Percentiles rank a stretch among this genome's conserved stretches.
These are phyloP conservation scores for Conus ventricosus DNA, from an alignment of 1,140 invertebrate species.

Conservation along the genomic window DNA sequence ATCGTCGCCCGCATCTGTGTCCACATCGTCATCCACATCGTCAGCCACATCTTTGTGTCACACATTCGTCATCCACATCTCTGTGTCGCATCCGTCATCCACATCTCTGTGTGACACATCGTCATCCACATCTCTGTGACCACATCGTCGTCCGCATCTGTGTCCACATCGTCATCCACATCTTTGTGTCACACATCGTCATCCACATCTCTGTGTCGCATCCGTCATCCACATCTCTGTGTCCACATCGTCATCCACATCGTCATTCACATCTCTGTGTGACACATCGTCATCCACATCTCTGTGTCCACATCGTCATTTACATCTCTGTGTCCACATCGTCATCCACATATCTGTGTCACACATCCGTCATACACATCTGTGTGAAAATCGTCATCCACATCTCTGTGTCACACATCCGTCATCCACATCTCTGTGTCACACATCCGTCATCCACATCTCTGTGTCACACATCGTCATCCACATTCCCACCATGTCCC, in stretches of 20 bases:
- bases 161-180: background rate
- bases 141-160: slow-evolving; percentile 14
- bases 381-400: background rate
- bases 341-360: too few relatives aligned
- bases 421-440: background rate
- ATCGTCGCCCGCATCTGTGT: too few relatives aligned
- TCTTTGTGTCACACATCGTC: too few relatives aligned
- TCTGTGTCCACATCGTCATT: too few relatives aligned
- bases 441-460: too few relatives aligned
- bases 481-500: background rate
- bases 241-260: background rate
- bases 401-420: background rate
- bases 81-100: too few relatives aligned
- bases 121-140: background rate
- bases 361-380: background rate
- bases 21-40: background rate
- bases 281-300: background rate
- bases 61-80: background rate
- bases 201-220: too few relatives aligned
- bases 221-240: background rate
- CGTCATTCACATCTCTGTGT: background rate
- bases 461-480: background rate
- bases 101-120: background rate
- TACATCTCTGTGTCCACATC: background rate
- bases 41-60: background rate